Conservation (phyloP, 2,113 vertebrate species). For the Apaloderma vittatum region DNA sequence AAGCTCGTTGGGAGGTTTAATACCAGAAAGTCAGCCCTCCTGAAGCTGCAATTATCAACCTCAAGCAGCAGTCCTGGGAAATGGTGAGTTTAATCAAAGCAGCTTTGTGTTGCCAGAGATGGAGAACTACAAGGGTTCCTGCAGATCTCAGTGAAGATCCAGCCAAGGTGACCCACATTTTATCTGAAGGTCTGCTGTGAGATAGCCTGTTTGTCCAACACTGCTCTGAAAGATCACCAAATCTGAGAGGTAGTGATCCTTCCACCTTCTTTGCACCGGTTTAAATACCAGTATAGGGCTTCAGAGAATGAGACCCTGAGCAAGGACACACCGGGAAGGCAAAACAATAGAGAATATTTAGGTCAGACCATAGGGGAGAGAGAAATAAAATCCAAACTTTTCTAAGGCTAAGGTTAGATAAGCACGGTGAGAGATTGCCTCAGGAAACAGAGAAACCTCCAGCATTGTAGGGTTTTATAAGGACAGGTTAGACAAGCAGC, state of each 20-base stretch:
- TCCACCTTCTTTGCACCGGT: background rate
- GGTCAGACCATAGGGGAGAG: background rate
- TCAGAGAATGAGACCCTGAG: background rate
- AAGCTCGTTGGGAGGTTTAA: slow-evolving; percentile 10
- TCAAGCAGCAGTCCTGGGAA: background rate
- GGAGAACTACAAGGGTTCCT: background rate
- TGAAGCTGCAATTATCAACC: background rate
- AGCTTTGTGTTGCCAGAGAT: rapidly evolving
- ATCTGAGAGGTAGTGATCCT: background rate
- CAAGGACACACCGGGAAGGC: background rate
- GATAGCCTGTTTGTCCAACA: rapidly evolving
- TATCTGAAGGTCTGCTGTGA: background rate
- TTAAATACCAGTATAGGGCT: background rate
- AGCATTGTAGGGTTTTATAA: background rate
- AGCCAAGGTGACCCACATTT: background rate
- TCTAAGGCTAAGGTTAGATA: background rate
- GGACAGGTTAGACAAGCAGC: background rate
- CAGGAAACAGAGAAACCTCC: background rate
- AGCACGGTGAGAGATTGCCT: background rate
- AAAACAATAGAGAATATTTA: background rate
- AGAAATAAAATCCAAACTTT: background rate
- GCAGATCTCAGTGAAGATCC: background rate
- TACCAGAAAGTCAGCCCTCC: slow-evolving; percentile 30
- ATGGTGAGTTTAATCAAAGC: background rate
- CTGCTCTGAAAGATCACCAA: background rate